These are phyloP conservation scores for Ischnura elegans DNA, from an alignment of 2,888 invertebrate genomes.

Conservation along the genomic window DNA sequence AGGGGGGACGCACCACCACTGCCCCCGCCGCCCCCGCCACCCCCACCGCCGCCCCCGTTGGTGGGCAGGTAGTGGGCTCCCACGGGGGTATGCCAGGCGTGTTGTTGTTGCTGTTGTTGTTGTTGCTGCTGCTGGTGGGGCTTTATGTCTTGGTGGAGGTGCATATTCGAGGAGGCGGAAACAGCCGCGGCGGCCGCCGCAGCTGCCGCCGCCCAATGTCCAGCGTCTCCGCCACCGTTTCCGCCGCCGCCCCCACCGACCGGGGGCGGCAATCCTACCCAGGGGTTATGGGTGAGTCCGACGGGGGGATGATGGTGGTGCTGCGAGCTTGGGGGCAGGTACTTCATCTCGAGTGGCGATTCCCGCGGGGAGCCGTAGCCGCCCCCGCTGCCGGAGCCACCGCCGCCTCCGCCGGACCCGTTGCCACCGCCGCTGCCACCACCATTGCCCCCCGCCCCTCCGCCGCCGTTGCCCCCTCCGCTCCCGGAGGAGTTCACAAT, in stretches of 20 bases:
- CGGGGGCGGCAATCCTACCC: constrained; percentile 92
- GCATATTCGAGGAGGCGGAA: constrained; percentile 78
- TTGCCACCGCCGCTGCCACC: neutral
- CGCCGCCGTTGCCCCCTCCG: constrained; percentile 25
- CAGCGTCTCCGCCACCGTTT: constrained; percentile 78
- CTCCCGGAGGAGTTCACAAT: constrained; percentile 75
- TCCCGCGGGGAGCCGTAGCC: constrained; percentile 71
- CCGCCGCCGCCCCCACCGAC: constrained; percentile 74
- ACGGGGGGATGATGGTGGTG: constrained; percentile 87
- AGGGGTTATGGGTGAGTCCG: constrained; percentile 85
- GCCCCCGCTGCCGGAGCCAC: constrained; percentile 88
- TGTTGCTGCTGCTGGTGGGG: constrained; percentile 74
- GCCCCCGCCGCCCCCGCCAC: constrained; percentile 77
- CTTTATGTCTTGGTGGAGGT: constrained; percentile 81
- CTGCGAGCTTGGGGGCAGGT: constrained; percentile 90
- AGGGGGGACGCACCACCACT: constrained; percentile 82
- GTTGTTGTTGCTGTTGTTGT: constrained; percentile 75
- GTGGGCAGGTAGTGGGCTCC: constrained; percentile 90
- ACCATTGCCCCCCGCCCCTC: neutral
- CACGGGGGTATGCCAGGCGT: constrained; percentile 95
- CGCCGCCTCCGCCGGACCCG: constrained; percentile 75
- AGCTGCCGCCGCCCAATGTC: constrained; percentile 64
- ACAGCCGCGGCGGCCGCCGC: constrained; percentile 85
- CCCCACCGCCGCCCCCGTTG: constrained; percentile 79
- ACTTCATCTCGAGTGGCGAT: constrained; percentile 91